These are phyloP conservation scores for Caenorhabditis latens DNA, from an alignment of 1,140 invertebrate genomes.

Conservation along the genomic window DNA sequence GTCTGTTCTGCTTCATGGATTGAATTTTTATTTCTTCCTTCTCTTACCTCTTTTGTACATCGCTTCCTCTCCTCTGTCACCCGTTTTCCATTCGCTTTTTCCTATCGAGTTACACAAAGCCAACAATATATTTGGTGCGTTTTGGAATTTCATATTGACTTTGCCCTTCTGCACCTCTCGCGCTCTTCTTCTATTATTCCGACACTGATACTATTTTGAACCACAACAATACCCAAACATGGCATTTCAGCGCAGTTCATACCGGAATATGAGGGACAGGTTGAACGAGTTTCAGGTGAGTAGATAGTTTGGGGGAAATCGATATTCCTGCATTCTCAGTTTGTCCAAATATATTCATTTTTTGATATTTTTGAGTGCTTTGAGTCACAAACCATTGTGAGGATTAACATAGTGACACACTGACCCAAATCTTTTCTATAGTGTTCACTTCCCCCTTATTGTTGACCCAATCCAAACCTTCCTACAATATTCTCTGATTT, in stretches of 20 bases:
- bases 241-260: constrained; percentile 32
- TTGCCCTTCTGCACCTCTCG: constrained; percentile 30
- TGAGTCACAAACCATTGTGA: not conserved
- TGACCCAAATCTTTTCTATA: not conserved
- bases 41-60: not conserved
- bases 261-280: constrained; percentile 55
- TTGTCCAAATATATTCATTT: not conserved
- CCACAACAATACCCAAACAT: not conserved
- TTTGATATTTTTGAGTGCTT: not conserved
- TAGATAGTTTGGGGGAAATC: not conserved
- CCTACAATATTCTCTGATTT: not conserved
- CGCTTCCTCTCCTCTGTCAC: not conserved
- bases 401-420: constrained; percentile 7
- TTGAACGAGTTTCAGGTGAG: constrained; percentile 55
- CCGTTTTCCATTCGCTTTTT: not conserved
- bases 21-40: not conserved
- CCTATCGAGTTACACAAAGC: constrained; percentile 46
- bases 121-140: constrained; percentile 15
- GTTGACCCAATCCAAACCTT: not conserved
- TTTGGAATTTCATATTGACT: constrained; percentile 46
- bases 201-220: not conserved
- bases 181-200: not conserved
- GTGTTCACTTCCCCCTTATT: not conserved
- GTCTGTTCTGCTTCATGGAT: not conserved
- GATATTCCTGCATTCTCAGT: not conserved